Evolutionary conservation across 2,888 invertebrate genomes (phyloP), one percentile per base, ranked within the genome.

Genomic region (Osedax fenrisi): DNA sequence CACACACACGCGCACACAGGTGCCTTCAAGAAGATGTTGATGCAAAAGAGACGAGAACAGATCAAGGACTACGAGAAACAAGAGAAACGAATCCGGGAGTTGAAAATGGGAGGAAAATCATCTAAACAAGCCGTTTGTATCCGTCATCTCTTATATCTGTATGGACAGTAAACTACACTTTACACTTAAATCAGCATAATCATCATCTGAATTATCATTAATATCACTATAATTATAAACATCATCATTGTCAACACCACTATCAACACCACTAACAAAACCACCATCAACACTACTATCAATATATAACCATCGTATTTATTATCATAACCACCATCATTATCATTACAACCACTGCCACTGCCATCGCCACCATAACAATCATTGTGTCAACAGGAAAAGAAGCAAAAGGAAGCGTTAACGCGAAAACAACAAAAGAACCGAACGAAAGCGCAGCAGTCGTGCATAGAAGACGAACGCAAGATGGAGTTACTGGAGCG

Each of bases 41-140:
- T 90, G 0, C 97, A 98, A 84, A 97, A 98, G 85, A 87, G 91
- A 26, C 92, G 92, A 82, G 97, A 98, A 85, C 91, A 92, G 89
- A 87, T 91, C 70, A 98, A 98, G 84, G 95, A 96, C 78, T 99
- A 91, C 83, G 98, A 99, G 83, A 96, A 96, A 82, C 98, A 98
- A 83, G 96, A 98, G 84, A 97, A 95, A 85, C 88, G 90, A 76
- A 83, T 99, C n/a, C 93, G 91, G 80, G 96, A 95, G 75, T 82
- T 98, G 84, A 99, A 98, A 86, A 89, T 92, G 1, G 91, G 92
- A 62, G 96, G 96, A 68, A 92, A 94, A 82, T 95, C 95, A 0
- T 92, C 92, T 83, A 98, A 97, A 86, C 90, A 90, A 80, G 97
- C 97, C 2, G 86, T 86, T 80, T 81, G 84, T 82, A 3, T 5